These are phyloP conservation scores for Oreochromis niloticus DNA, from an alignment of 2,113 vertebrate genomes.

Conservation along the genomic window DNA sequence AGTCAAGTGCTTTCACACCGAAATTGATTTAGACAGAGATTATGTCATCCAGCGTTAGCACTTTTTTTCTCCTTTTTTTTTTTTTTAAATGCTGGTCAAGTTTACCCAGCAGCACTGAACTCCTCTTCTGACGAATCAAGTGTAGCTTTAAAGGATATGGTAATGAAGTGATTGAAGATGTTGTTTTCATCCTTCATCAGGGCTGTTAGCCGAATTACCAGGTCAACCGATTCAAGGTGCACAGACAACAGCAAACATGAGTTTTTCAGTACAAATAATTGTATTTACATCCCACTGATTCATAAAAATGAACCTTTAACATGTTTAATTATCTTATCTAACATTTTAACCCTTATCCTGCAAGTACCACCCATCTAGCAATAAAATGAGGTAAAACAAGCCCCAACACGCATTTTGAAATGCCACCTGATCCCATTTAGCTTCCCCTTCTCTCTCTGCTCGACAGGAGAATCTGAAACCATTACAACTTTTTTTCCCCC, in stretches of 20 bases:
- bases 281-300: background rate
- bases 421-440: background rate
- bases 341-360: background rate
- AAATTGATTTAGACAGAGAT: conserved; percentile 68
- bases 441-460: background rate
- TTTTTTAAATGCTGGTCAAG: background rate
- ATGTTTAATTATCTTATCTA: background rate
- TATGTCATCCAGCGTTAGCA: conserved; percentile 48
- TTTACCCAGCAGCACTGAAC: conserved; percentile 16
- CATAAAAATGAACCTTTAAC: background rate
- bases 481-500: background rate
- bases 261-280: background rate
- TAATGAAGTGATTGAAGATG: background rate
- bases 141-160: background rate
- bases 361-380: background rate
- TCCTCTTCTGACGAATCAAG: background rate
- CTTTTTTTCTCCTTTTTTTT: conserved; percentile 9
- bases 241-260: background rate
- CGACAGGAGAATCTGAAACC: background rate
- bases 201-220: background rate
- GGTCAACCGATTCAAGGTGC: background rate
- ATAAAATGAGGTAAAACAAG: background rate
- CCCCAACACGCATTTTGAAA: background rate
- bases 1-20: conserved; percentile 58
- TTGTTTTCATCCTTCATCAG: background rate